Evolutionary conservation across 2,797 vertebrate species (phyloP).

Genomic region (Melanotaenia boesemani): DNA sequence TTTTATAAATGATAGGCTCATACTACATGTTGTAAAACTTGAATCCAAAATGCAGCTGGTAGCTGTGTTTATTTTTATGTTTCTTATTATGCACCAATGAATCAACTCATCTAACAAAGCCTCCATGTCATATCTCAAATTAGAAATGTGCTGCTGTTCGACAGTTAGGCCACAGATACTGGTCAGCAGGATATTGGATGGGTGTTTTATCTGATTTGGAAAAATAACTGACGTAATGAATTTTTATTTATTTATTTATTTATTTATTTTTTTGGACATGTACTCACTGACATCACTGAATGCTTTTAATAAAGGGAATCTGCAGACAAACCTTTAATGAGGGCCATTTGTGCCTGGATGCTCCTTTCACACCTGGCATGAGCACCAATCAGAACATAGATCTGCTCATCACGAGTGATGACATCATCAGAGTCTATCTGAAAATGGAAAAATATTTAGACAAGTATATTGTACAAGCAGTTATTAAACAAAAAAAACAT

Average conservation of each 20-base stretch:
- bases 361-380: constrained; percentile 85
- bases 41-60: neutral
- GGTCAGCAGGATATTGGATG: constrained; percentile 68
- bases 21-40: neutral
- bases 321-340: constrained; percentile 76
- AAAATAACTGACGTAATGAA: constrained; percentile 47
- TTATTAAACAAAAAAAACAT: neutral
- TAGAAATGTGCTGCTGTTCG: constrained; percentile 42
- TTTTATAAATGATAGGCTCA: neutral
- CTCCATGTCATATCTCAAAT: constrained; percentile 35
- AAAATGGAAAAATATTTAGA: neutral
- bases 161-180: constrained; percentile 33
- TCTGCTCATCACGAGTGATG: constrained; percentile 91
- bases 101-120: constrained; percentile 24
- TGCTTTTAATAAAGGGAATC: neutral
- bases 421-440: constrained; percentile 92
- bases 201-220: constrained; percentile 56
- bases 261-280: constrained; percentile 13
- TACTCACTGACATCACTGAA: constrained; percentile 22
- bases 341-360: constrained; percentile 80
- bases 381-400: constrained; percentile 89
- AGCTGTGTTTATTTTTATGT: neutral
- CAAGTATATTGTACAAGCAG: neutral
- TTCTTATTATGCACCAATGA: constrained; percentile 10
- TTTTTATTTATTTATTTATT: constrained; percentile 9